Evolutionary conservation across 2,888 invertebrate genomes (phyloP).

Genomic region (Pogonocherus hispidulus): DNA sequence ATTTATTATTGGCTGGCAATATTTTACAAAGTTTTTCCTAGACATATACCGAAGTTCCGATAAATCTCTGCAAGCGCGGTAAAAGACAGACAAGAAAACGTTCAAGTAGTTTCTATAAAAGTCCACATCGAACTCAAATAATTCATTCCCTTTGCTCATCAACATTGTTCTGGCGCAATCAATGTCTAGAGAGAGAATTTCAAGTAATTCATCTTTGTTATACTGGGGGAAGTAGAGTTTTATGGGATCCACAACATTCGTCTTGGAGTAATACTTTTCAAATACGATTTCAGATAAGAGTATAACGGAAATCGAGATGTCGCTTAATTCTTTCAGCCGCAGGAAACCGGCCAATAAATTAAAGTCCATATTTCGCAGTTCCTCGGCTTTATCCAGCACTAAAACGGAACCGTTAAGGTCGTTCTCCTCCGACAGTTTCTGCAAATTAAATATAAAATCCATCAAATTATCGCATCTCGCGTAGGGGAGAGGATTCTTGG

Average conservation of each 20-base stretch:
- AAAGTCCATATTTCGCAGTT: slow-evolving; percentile 80
- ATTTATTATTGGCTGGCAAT: slow-evolving; percentile 82
- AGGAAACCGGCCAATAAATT: slow-evolving; percentile 82
- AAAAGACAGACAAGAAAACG: slow-evolving; percentile 87
- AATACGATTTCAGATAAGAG: slow-evolving; percentile 84
- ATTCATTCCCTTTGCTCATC: slow-evolving; percentile 50
- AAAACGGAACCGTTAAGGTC: slow-evolving; percentile 74
- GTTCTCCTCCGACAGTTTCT: slow-evolving; percentile 52
- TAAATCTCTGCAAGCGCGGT: slow-evolving; percentile 86
- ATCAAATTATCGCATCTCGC: slow-evolving; percentile 79
- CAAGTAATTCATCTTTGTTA: slow-evolving; percentile 76
- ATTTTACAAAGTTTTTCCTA: slow-evolving; percentile 81
- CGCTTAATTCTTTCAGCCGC: slow-evolving; percentile 81
- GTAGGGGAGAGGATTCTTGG: slow-evolving; percentile 64
- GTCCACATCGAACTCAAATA: slow-evolving; percentile 63
- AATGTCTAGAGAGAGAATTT: slow-evolving; percentile 69
- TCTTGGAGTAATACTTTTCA: slow-evolving; percentile 83
- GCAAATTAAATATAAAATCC: slow-evolving; percentile 72
- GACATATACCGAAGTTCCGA: slow-evolving; percentile 87
- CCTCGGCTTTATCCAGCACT: slow-evolving; percentile 86
- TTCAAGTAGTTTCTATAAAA: slow-evolving; percentile 86
- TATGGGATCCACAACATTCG: slow-evolving; percentile 79
- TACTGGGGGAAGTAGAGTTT: slow-evolving; percentile 86
- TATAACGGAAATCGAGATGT: slow-evolving; percentile 80
- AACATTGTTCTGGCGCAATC: slow-evolving; percentile 57